Evolutionary conservation across 2,888 invertebrate species (phyloP), one percentile per base, ranked within the genome.

Genomic region (Ellobium chinense): DNA sequence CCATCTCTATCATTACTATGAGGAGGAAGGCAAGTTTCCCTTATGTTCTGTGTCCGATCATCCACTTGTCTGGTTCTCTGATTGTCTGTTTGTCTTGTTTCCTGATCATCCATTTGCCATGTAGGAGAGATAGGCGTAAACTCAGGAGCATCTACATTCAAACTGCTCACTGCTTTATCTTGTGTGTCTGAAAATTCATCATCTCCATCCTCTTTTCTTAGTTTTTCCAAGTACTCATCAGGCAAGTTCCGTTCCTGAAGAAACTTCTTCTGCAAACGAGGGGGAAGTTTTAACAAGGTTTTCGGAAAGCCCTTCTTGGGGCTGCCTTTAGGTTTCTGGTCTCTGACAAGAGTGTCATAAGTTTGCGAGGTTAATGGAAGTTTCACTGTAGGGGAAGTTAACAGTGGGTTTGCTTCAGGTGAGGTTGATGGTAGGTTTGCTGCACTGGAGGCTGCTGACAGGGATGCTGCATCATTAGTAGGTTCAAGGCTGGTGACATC

Each of bases 111-210:
- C n/a, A n/a, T n/a, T n/a, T n/a, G n/a, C n/a, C n/a, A n/a, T n/a
- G n/a, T n/a, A n/a, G n/a, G n/a, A n/a, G n/a, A n/a, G 21, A 9
- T 24, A 4, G 27, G n/a, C 24, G 2, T 29, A 68, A 68, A 68
- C 27, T 68, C 70, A 56, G 31, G 70, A 34, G 70, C 54, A 34
- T 56, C 31, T 34, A 70, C 14, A 70, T 56, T 70, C 27, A 68
- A 29, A 12, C 0, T 27, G 46, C 27, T 27, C 29, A 18, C 27
- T 12, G 18, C 18, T 24, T 3, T 27, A 18, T 68, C 1, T 4
- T 18, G 66, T 27, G n/a, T 9, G 31, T n/a, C n/a, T 21, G 46
- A 5, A 31, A 56, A 46, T 34, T 70, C 70, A 70, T 18, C n/a
- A 31, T 29, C n/a, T 18, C 18, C 27, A 21, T 29, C 56, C 34